Evolutionary conservation across 2,797 vertebrate genomes (phyloP).

Genomic region (Neomorphus geoffroyi): DNA sequence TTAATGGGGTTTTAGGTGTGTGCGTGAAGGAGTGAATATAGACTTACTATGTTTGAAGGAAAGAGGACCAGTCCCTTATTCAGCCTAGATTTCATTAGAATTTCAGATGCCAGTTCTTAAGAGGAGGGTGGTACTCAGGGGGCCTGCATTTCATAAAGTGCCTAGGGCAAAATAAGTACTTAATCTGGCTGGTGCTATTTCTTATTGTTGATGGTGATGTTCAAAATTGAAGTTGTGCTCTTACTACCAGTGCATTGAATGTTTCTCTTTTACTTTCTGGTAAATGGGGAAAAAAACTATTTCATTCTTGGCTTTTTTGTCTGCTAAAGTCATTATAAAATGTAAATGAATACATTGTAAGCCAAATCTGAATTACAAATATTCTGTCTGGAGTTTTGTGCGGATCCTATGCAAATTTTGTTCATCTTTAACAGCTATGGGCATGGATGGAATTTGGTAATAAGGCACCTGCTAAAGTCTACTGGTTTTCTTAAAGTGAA

Average conservation of each 20-base stretch:
- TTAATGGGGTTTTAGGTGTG: background rate
- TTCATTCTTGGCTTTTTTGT: conserved; percentile 27
- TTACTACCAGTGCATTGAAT: conserved; percentile 38
- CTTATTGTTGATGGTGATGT: conserved; percentile 55
- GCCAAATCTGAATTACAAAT: conserved; percentile 65
- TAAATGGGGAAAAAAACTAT: conserved; percentile 6
- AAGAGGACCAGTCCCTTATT: conserved; percentile 10
- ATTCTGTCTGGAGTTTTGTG: conserved; percentile 33
- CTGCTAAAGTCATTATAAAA: conserved; percentile 64
- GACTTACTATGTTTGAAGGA: background rate
- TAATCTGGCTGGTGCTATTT: conserved; percentile 59
- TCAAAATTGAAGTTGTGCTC: conserved; percentile 56
- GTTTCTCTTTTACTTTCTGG: conserved; percentile 16
- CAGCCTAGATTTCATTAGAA: conserved; percentile 66
- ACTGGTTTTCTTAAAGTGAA: background rate
- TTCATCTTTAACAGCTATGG: conserved; percentile 39
- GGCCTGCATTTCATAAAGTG: conserved; percentile 27
- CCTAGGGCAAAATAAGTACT: conserved; percentile 43
- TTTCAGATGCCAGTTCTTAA: conserved; percentile 44
- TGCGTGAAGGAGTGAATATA: background rate
- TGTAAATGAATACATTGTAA: conserved; percentile 62
- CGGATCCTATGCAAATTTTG: conserved; percentile 28
- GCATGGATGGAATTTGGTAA: conserved; percentile 21
- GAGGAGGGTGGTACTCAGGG: background rate
- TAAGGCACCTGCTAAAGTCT: background rate